Base-by-base conservation (phyloP, 2,888 invertebrate species). In the Prenolepis imparis region DNA sequence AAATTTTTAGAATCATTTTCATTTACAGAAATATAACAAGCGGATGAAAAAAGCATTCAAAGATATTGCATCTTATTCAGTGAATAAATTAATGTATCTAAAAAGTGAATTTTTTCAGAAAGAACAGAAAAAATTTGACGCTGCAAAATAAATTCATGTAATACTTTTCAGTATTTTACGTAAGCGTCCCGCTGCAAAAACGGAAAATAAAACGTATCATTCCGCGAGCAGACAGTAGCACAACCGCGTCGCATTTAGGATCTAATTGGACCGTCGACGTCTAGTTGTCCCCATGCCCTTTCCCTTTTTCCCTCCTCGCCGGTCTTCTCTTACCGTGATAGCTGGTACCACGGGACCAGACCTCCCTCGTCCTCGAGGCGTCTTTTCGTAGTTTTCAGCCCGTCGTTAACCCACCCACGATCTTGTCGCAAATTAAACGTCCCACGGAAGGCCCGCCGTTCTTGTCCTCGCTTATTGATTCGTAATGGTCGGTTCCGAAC, bases 211-310 rank as follows among this genome's bases (percentile, higher is more conserved):
- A 85, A 85, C 57, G 73, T 70, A 84, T 89, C 73, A 85, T 89
- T 57, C 66, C 61, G 57, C 59, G 52, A 15, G 41, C 55, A 77
- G 66, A 70, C 68, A 68, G 74, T 82, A 84, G 83, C 82, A 74
- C 82, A 74, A 86, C 82, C 61, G 18, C 28, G 84, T 82, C 81
- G 85, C 86, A 74, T 89, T 89, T 93, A 92, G 91, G 91, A 92
- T 90, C 92, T 94, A 94, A 94, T 94, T 94, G 92, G 92, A 88
- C 91, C 91, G 93, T 94, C 93, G 93, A 91, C 91, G 93, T 93
- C 92, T 93, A 92, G 87, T 87, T 87, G 74, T 85, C 82, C 77
- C 67, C 82, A 85, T 87, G 72, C 59, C 57, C 74, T 28, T 28
- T 59, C 41, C 52, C 39, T 63, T 21, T 59, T 21, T 52, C 78